These are phyloP conservation scores for Vidua chalybeata DNA, from an alignment of 2,113 vertebrate species.

Conservation along the genomic window DNA sequence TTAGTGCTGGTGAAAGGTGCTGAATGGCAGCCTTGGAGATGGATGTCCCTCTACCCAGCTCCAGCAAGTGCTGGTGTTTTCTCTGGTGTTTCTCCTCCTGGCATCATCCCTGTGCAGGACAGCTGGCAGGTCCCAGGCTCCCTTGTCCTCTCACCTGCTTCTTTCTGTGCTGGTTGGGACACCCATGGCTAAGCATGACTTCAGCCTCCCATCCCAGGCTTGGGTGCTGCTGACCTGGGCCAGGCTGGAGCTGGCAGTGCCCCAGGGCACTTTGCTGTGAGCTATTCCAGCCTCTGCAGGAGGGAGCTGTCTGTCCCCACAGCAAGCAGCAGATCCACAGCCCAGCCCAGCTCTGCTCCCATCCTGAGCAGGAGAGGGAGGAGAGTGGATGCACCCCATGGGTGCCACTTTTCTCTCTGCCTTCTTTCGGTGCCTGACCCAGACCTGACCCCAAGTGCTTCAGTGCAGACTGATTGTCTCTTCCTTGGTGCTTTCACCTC, in stretches of 20 bases:
- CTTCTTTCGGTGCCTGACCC: neutral
- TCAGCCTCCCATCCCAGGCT: neutral
- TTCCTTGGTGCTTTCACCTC: neutral
- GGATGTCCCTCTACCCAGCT: neutral
- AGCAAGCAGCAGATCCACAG: neutral
- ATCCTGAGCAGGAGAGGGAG: neutral
- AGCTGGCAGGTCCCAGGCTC: neutral
- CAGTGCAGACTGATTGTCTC: conserved; percentile 63
- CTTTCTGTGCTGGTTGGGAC: neutral
- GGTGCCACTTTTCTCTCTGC: neutral
- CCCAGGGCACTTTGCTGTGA: neutral
- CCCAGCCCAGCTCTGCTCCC: neutral
- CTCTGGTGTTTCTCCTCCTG: neutral
- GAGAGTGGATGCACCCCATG: neutral
- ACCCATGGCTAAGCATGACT: neutral
- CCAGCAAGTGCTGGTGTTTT: neutral
- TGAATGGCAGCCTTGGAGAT: neutral
- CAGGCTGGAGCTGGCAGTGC: neutral
- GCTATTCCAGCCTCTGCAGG: neutral
- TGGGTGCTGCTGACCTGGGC: neutral
- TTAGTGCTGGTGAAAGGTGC: conserved; percentile 61
- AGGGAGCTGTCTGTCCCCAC: neutral
- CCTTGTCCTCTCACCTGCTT: neutral
- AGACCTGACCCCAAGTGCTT: conserved; percentile 15
- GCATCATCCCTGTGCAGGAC: neutral